These are phyloP conservation scores for Calephelis nemesis DNA, from an alignment of 1,140 invertebrate genomes.

Conservation along the genomic window DNA sequence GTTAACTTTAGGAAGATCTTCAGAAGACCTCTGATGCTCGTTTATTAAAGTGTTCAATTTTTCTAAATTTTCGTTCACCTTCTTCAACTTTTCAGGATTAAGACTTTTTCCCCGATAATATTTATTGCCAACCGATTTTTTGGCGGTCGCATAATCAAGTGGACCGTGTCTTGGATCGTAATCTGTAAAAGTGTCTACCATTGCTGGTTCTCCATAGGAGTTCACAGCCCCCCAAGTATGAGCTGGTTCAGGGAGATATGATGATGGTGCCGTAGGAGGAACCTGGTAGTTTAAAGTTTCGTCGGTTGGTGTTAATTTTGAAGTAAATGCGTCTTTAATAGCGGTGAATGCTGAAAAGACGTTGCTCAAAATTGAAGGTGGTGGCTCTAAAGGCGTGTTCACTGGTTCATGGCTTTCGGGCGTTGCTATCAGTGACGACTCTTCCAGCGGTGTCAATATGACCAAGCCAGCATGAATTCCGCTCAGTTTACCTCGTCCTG, in stretches of 20 bases:
- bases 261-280: slow-evolving; percentile 32
- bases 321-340: slow-evolving; percentile 39
- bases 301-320: slow-evolving; percentile 35
- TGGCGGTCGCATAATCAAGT: slow-evolving; percentile 45
- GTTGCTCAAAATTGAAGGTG: slow-evolving; percentile 58
- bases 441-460: slow-evolving; percentile 63
- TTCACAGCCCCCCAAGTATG: slow-evolving; percentile 54
- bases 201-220: slow-evolving; percentile 64
- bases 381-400: slow-evolving; percentile 61
- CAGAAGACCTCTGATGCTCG: slow-evolving; percentile 58
- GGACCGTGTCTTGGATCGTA: slow-evolving; percentile 52
- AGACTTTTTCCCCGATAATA: slow-evolving; percentile 43
- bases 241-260: not conserved
- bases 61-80: slow-evolving; percentile 59
- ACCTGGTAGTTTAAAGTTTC: slow-evolving; percentile 38
- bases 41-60: slow-evolving; percentile 55
- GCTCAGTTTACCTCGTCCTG: slow-evolving; percentile 69
- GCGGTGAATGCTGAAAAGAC: slow-evolving; percentile 65
- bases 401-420: slow-evolving; percentile 43
- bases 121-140: slow-evolving; percentile 43
- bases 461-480: slow-evolving; percentile 70
- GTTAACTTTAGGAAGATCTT: slow-evolving; percentile 50
- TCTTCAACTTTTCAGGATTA: slow-evolving; percentile 62
- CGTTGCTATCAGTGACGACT: slow-evolving; percentile 29
- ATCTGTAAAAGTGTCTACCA: slow-evolving; percentile 49